These are phyloP conservation scores for Gryon sp. DNA, from an alignment of 1,140 invertebrate species.

Conservation along the genomic window DNA sequence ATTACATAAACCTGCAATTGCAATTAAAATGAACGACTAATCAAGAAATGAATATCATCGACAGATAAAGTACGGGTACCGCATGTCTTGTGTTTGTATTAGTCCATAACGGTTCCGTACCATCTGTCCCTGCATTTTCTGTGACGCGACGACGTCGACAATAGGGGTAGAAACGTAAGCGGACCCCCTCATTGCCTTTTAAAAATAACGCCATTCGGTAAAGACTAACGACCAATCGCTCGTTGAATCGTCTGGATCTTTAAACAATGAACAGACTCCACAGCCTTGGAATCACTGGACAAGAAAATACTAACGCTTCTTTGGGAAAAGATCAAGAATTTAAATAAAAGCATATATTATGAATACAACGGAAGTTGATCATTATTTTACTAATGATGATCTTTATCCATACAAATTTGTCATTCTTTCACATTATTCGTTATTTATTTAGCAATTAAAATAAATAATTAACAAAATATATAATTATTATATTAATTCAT, in stretches of 20 bases:
- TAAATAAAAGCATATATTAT: neutral
- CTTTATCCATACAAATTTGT: too few species aligned
- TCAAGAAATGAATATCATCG: neutral
- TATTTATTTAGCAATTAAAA: too few species aligned
- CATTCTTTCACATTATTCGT: too few species aligned
- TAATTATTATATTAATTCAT: too few species aligned
- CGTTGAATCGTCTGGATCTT: neutral
- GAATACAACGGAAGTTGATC: neutral
- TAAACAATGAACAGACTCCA: conserved; percentile 8
- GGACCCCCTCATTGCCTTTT: conserved; percentile 29
- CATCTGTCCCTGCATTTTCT: conserved; percentile 35
- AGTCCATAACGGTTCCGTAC: conserved; percentile 38
- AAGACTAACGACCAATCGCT: conserved; percentile 16
- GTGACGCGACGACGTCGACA: conserved; percentile 14
- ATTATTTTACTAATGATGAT: conserved; percentile 1
- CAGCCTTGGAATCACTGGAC: conserved; percentile 12
- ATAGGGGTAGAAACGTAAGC: conserved; percentile 32
- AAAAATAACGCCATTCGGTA: conserved; percentile 25
- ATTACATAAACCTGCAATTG: too few species aligned
- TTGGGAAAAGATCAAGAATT: conserved; percentile 32
- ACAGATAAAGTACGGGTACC: conserved; percentile 15
- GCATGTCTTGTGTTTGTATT: neutral
- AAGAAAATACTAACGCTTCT: conserved; percentile 13
- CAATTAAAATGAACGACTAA: conserved; percentile 1
- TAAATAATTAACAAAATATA: too few species aligned